phyloP scores from a whole-genome alignment of 2,888 invertebrate genomes.

The Eristalinus sepulchralis region DNA sequence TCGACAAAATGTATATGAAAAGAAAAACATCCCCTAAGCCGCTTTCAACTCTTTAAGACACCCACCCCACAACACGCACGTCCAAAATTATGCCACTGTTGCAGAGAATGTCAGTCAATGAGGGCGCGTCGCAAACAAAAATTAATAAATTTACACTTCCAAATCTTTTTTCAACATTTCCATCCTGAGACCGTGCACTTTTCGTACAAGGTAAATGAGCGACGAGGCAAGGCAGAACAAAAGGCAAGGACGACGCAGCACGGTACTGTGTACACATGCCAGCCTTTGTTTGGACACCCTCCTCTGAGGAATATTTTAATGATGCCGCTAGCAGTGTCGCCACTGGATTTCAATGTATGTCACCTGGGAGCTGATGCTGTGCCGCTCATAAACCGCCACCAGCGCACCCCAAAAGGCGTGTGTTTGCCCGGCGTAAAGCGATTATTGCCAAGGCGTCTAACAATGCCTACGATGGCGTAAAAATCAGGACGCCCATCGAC shows the following conservation, averaged over 20 bases:
- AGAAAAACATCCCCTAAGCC: not conserved
- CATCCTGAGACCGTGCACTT: constrained; percentile 23
- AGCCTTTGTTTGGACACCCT: constrained; percentile 12
- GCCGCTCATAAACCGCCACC: constrained; percentile 36
- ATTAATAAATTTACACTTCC: constrained; percentile 70
- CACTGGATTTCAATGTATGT: constrained; percentile 64
- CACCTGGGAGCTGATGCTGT: constrained; percentile 58
- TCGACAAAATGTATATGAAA: not conserved
- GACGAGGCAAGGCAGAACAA: not conserved
- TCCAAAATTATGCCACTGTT: not conserved
- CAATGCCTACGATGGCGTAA: constrained; percentile 53
- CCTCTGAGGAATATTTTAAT: constrained; percentile 62
- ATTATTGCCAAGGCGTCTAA: constrained; percentile 51
- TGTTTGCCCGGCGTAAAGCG: constrained; percentile 47
- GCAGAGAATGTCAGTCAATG: constrained; percentile 6
- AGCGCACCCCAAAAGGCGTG: not conserved
- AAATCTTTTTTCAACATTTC: constrained; percentile 61
- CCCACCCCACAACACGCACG: not conserved
- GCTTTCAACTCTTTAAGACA: constrained; percentile 10
- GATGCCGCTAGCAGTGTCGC: constrained; percentile 56
- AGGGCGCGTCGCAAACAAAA: constrained; percentile 61
- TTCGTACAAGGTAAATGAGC: not conserved
- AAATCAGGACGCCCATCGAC: constrained; percentile 52
- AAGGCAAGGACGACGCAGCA: constrained; percentile 10
- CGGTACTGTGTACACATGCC: not conserved